Percentiles rank a stretch among this genome's conserved stretches.
Evolutionary conservation across 2,797 vertebrate species (phyloP).

Genomic region (Numenius phaeopus): DNA sequence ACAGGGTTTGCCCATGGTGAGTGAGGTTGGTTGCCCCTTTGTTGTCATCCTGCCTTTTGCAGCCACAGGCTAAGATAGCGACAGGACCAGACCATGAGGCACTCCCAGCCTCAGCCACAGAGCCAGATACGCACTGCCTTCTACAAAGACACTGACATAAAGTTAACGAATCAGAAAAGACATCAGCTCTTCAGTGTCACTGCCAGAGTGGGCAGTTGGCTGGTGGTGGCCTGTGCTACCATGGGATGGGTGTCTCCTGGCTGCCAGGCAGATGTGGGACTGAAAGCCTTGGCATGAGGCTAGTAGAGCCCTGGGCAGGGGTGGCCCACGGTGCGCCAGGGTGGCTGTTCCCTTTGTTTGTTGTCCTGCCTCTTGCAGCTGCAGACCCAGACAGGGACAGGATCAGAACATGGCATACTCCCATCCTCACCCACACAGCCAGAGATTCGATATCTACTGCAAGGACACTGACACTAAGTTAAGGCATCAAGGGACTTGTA

Average conservation of each 20-base stretch:
- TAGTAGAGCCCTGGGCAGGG: background rate
- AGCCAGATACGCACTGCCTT: background rate
- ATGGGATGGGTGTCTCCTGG: too few species aligned
- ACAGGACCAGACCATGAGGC: too few species aligned
- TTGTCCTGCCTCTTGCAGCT: background rate
- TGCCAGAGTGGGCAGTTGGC: too few species aligned
- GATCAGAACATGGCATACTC: background rate
- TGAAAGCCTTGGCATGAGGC: background rate
- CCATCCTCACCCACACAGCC: too few species aligned
- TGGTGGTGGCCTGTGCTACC: background rate
- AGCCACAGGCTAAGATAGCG: too few species aligned
- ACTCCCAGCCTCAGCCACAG: too few species aligned
- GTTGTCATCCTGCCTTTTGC: background rate
- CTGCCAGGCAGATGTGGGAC: background rate
- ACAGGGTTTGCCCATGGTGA: background rate
- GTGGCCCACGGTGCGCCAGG: too few species aligned
- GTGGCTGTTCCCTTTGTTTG: background rate
- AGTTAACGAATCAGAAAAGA: background rate
- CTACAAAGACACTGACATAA: background rate
- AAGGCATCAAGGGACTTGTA: too few species aligned
- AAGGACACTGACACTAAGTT: too few species aligned
- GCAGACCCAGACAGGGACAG: background rate
- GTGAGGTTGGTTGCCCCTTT: background rate
- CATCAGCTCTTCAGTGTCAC: too few species aligned
- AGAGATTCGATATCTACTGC: too few species aligned